Evolutionary conservation across 2,888 invertebrate species (phyloP).

Genomic region (Blastobasis lacticolella): DNA sequence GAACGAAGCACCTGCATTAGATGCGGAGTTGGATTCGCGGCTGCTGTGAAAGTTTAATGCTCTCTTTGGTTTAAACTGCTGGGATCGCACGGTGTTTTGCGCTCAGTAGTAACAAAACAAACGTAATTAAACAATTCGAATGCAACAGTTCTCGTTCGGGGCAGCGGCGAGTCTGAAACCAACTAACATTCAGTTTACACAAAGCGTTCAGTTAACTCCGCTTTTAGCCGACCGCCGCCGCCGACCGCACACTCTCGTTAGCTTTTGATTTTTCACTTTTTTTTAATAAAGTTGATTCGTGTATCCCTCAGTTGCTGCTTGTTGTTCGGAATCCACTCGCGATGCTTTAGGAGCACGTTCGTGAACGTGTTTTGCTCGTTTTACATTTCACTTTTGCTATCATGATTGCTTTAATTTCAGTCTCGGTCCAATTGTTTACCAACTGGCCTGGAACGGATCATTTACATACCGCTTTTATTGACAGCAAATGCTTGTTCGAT

Average conservation of each 20-base stretch:
- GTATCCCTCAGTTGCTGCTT: slow-evolving; percentile 32
- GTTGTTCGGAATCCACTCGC: not conserved
- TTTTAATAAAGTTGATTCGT: slow-evolving; percentile 46
- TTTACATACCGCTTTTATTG: slow-evolving; percentile 1
- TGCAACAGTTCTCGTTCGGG: slow-evolving; percentile 20
- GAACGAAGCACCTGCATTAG: no score
- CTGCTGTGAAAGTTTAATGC: no score
- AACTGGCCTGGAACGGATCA: no score
- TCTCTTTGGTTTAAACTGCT: no score
- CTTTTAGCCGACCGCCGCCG: slow-evolving; percentile 22
- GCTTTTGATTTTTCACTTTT: slow-evolving; percentile 26
- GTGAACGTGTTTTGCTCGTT: no score
- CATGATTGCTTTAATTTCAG: no score
- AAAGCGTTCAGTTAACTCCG: slow-evolving; percentile 49
- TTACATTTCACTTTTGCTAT: not conserved
- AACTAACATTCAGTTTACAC: slow-evolving; percentile 41
- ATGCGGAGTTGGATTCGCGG: no score
- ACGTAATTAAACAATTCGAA: slow-evolving; percentile 39
- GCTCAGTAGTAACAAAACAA: slow-evolving; percentile 21
- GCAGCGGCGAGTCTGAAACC: slow-evolving; percentile 30
- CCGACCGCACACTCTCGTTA: slow-evolving; percentile 32
- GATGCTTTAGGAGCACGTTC: no score
- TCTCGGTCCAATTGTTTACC: no score
- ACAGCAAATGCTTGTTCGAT: no score
- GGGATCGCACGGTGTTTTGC: not conserved